Percentiles rank a stretch among this genome's conserved stretches.
phyloP scores from a whole-genome alignment of 2,797 vertebrate species.

The Sebastolobus altivelis region DNA sequence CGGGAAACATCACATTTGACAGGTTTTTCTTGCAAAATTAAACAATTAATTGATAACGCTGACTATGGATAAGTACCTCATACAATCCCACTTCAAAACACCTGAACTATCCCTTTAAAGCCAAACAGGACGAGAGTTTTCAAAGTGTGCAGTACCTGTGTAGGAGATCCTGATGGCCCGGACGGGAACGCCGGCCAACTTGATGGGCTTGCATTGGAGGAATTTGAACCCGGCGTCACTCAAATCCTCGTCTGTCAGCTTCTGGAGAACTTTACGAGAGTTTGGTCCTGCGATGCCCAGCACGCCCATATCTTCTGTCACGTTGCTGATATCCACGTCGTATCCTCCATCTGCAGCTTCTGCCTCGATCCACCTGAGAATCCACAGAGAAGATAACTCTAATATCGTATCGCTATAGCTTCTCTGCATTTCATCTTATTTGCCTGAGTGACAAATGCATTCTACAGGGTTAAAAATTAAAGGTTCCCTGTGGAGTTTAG shows the following conservation, averaged over 20 bases:
- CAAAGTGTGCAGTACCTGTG: conserved; percentile 85
- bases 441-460: neutral
- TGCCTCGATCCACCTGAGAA: conserved; percentile 93
- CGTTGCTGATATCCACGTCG: conserved; percentile 89
- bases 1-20: no score
- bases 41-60: no score
- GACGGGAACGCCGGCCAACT: conserved; percentile 85
- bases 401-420: neutral
- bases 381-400: neutral
- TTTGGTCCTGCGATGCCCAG: conserved; percentile 92
- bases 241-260: conserved; percentile 91
- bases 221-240: conserved; percentile 91
- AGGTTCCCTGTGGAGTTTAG: neutral
- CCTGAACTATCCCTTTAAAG: neutral
- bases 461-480: neutral
- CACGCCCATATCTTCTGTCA: conserved; percentile 93
- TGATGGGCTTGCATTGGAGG: conserved; percentile 90
- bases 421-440: neutral
- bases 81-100: no score
- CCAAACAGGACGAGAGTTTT: neutral
- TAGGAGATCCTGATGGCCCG: conserved; percentile 96
- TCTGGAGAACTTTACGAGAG: conserved; percentile 93
- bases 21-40: no score
- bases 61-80: no score
- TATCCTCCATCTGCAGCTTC: conserved; percentile 85